Percentiles rank a stretch among this genome's conserved stretches.
phyloP scores from a whole-genome alignment of 1,140 invertebrate species.

The Agraylea sexmaculata region DNA sequence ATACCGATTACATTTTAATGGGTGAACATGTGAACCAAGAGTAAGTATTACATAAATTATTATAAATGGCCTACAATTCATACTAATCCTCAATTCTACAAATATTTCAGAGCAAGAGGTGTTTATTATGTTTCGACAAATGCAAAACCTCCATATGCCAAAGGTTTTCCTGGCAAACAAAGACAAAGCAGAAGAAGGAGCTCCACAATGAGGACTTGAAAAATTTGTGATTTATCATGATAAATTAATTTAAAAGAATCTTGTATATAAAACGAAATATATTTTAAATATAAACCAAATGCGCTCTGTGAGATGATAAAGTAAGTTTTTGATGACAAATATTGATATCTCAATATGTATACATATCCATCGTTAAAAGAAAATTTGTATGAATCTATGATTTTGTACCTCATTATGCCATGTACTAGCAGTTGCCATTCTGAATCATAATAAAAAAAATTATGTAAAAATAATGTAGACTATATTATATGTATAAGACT shows the following conservation, averaged over 20 bases:
- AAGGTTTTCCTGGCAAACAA: constrained; percentile 61
- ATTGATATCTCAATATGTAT: not conserved
- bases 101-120: constrained; percentile 60
- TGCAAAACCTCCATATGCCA: constrained; percentile 68
- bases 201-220: not conserved
- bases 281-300: not conserved
- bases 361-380: no score
- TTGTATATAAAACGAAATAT: not conserved
- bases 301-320: not conserved
- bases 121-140: constrained; percentile 78
- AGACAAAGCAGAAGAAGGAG: constrained; percentile 19
- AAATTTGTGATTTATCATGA: constrained; percentile 1
- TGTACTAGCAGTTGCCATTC: no score
- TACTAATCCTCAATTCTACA: no score
- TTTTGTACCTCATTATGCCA: no score
- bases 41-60: constrained; percentile 42
- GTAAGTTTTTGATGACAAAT: not conserved
- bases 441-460: no score
- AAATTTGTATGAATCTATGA: no score
- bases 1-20: constrained; percentile 69
- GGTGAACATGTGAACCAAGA: constrained; percentile 64
- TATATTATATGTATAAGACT: no score
- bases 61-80: no score
- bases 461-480: no score
- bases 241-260: not conserved